A percentile compares a stretch with the other conserved stretches of the same genome.
Conservation (phyloP, 2,797 vertebrate species). For the Cirrhinus molitorella region DNA sequence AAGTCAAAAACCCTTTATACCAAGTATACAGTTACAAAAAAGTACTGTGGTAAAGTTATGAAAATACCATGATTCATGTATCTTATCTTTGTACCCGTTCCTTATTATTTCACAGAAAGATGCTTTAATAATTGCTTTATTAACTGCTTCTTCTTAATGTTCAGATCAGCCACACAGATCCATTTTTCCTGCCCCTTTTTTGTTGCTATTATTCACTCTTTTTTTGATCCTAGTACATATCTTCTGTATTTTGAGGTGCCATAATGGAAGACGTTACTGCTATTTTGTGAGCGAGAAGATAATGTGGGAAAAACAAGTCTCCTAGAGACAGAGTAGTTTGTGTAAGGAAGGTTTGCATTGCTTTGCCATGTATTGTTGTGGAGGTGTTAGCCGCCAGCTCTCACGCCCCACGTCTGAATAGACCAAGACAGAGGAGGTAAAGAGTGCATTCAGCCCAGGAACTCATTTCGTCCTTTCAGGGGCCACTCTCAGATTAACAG, state of each 20-base stretch:
- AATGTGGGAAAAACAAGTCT: constrained; percentile 56
- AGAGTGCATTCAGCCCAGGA: constrained; percentile 71
- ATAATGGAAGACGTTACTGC: neutral
- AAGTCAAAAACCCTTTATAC: too few species aligned
- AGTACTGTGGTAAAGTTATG: neutral
- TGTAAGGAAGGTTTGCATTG: constrained; percentile 52
- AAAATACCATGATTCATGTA: neutral
- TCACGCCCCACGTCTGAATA: constrained; percentile 61
- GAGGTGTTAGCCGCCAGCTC: constrained; percentile 59
- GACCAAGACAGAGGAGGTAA: constrained; percentile 74
- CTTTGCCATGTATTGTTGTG: constrained; percentile 55
- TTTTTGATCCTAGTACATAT: constrained; percentile 49
- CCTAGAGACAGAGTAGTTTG: constrained; percentile 47
- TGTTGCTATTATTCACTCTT: constrained; percentile 41
- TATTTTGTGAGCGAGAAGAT: constrained; percentile 26
- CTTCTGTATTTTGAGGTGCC: constrained; percentile 13
- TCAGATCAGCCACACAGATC: neutral
- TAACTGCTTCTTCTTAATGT: neutral
- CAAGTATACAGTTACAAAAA: too few species aligned
- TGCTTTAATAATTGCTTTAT: constrained; percentile 6
- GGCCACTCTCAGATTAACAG: constrained; percentile 63
- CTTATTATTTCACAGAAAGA: neutral
- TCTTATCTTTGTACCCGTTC: neutral
- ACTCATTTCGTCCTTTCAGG: constrained; percentile 52
- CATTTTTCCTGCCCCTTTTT: constrained; percentile 32